Evolutionary conservation across 2,113 vertebrate species (phyloP), one percentile per base, ranked within the genome.

Genomic region (Tetraodon nigroviridis): DNA sequence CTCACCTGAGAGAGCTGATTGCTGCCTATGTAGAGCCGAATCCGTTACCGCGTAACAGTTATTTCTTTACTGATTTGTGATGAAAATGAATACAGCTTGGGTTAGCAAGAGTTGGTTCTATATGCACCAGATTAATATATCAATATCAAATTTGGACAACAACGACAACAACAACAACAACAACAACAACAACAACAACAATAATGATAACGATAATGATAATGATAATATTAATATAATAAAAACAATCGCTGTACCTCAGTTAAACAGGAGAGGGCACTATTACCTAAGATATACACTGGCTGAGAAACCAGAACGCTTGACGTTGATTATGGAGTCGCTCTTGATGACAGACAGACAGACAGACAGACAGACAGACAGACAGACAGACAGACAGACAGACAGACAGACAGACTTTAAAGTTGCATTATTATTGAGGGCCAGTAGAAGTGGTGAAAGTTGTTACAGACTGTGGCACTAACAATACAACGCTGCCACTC

Each of bases 401-500:
- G 42, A 45, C 6, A 22, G 18, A 55, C 7, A 55, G 22, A 52
- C 1, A 27, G 46, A 71, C 79, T 84, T 84, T 80, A 70, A 85
- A 84, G 79, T 64, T 70, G 59, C 73, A 64, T 79, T 64, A 70
- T 46, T 68, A 57, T 46, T 61, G 54, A 62, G 64, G 67, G 68
- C 52, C 76, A 71, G 58, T 44, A 11, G 32, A 37, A 7, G 76
- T 77, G 82, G 76, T 82, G 82, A 83, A 84, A 85, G 81, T 87
- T 75, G 79, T 57, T 73, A 69, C 78, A 64, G 83, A 79, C 79
- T 71, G 79, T 73, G 70, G 63, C 76, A 64, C 65, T 82, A 76
- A 74, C 82, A 83, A 85, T 80, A 75, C 73, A 18, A 73, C 71
- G 77, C 79, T 84, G 83, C 78, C 84, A 86, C 84, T 82, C 73